phyloP scores from a whole-genome alignment of 2,113 vertebrate species.

The Redunca redunca region DNA sequence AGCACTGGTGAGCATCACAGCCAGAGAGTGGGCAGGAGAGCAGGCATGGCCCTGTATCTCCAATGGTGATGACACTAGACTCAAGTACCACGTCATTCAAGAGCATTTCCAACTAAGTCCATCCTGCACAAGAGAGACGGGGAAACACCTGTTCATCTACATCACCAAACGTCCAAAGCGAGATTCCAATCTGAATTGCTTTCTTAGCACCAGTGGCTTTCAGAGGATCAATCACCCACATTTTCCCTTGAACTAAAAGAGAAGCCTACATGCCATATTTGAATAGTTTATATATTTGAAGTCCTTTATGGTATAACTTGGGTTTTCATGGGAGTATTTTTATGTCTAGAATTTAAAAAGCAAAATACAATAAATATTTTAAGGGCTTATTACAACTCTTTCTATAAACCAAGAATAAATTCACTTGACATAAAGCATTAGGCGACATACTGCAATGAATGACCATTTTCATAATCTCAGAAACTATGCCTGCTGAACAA shows the following conservation, averaged over 20 bases:
- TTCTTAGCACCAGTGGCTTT: not conserved
- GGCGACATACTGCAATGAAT: not conserved
- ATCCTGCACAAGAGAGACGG: not conserved
- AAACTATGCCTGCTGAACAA: not conserved
- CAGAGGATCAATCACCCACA: not conserved
- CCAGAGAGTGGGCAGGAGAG: not conserved
- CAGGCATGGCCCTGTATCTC: not conserved
- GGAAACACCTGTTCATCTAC: not conserved
- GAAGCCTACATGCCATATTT: not conserved
- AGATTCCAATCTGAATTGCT: not conserved
- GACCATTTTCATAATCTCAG: not conserved
- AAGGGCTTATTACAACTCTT: not conserved
- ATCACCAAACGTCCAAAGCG: not conserved
- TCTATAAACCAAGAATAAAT: constrained; percentile 19
- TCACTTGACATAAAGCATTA: not conserved
- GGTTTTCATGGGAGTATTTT: not conserved
- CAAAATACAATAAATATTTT: constrained; percentile 12
- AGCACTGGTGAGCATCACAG: not conserved
- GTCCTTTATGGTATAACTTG: not conserved
- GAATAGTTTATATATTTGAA: not conserved
- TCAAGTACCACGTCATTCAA: not conserved
- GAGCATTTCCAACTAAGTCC: not conserved
- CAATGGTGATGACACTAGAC: not conserved
- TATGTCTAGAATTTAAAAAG: not conserved
- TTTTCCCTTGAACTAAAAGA: not conserved